These are phyloP conservation scores for Mormyrus proboscirostris DNA, from an alignment of 2,797 vertebrate genomes.

Conservation along the genomic window DNA sequence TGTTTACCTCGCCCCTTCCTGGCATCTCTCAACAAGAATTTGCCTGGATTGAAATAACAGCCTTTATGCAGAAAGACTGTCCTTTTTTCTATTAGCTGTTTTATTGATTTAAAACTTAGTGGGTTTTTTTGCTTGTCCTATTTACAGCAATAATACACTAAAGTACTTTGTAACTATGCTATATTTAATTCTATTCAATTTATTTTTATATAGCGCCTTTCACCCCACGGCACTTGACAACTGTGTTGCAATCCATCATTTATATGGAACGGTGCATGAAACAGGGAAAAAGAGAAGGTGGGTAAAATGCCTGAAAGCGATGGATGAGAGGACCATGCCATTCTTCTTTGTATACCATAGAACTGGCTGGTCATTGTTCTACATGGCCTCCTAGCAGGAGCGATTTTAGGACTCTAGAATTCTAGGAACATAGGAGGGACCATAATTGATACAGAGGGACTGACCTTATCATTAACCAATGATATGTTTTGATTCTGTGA, in stretches of 20 bases:
- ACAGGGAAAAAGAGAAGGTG: background rate
- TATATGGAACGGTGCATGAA: background rate
- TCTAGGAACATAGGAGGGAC: background rate
- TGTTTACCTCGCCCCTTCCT: conserved; percentile 12
- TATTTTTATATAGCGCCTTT: background rate
- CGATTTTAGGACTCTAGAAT: background rate
- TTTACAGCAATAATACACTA: background rate
- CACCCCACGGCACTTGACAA: background rate
- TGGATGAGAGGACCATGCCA: background rate
- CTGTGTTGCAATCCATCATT: background rate
- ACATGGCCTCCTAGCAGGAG: background rate
- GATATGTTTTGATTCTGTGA: background rate
- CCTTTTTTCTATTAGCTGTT: background rate
- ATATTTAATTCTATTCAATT: background rate
- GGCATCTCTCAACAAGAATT: conserved; percentile 4
- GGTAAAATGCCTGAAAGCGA: background rate
- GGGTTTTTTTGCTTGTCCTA: background rate
- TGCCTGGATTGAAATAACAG: background rate
- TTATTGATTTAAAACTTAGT: background rate
- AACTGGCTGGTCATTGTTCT: background rate
- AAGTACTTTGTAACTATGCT: background rate
- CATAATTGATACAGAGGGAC: background rate
- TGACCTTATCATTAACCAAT: background rate
- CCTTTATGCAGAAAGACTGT: background rate
- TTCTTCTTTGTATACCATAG: background rate